phyloP scores from a whole-genome alignment of 2,797 vertebrate species.

The Gastrophryne carolinensis region DNA sequence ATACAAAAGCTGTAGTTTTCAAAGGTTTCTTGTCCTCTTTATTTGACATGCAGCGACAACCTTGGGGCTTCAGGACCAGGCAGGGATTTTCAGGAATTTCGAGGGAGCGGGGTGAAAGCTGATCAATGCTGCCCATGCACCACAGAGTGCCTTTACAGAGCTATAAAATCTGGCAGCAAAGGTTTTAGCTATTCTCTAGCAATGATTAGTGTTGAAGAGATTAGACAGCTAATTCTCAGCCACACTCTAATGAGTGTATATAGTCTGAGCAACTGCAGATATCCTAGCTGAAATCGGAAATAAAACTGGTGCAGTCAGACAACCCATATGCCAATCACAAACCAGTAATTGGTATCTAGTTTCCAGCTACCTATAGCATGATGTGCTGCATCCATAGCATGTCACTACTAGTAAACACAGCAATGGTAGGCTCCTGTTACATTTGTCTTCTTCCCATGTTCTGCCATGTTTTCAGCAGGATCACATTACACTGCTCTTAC shows the following conservation, averaged over 20 bases:
- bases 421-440: background rate
- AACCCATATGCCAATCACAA: background rate
- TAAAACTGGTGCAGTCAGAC: background rate
- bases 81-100: too few relatives aligned
- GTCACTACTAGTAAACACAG: background rate
- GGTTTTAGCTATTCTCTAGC: background rate
- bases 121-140: background rate
- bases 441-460: background rate
- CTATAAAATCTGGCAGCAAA: conserved; percentile 1
- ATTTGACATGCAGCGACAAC: too few relatives aligned
- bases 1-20: too few relatives aligned
- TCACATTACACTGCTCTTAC: conserved; percentile 26
- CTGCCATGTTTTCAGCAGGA: conserved; percentile 36
- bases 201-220: background rate
- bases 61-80: too few relatives aligned
- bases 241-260: background rate
- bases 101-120: too few relatives aligned
- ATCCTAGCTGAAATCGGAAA: background rate
- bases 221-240: background rate
- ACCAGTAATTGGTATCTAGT: background rate
- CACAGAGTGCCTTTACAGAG: background rate
- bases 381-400: background rate
- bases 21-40: too few relatives aligned
- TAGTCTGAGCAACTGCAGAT: background rate
- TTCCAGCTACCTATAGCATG: background rate